phyloP scores from a whole-genome alignment of 1,140 invertebrate genomes.

The Zaprionus davidi region DNA sequence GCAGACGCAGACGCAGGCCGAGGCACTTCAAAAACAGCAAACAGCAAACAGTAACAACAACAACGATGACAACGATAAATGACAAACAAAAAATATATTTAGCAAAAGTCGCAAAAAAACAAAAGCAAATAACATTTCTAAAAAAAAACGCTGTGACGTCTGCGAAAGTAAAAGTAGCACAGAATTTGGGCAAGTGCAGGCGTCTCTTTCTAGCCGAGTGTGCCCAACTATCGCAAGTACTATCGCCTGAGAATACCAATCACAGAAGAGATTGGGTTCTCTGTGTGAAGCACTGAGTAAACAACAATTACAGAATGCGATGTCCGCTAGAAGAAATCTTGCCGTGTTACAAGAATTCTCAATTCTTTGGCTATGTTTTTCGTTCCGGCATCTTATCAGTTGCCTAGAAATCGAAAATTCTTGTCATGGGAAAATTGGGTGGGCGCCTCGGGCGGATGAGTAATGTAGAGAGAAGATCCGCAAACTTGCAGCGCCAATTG shows the following conservation, averaged over 20 bases:
- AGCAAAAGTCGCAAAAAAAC: neutral
- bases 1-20: neutral
- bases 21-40: neutral
- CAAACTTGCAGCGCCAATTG: slow-evolving; percentile 29
- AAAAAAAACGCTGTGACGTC: slow-evolving; percentile 6
- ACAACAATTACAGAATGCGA: neutral
- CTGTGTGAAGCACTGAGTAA: neutral
- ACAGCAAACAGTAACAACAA: slow-evolving; percentile 1
- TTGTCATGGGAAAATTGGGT: slow-evolving; percentile 14
- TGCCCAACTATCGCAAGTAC: neutral
- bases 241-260: neutral
- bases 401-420: slow-evolving; percentile 40
- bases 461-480: slow-evolving; percentile 16
- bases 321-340: neutral
- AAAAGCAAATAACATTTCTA: slow-evolving; percentile 1
- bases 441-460: slow-evolving; percentile 26
- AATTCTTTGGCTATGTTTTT: slow-evolving; percentile 45
- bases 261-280: neutral
- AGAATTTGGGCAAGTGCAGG: neutral
- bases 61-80: slow-evolving; percentile 1
- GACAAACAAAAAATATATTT: slow-evolving; percentile 17
- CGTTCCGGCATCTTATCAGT: slow-evolving; percentile 54
- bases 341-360: slow-evolving; percentile 23
- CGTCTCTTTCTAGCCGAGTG: neutral
- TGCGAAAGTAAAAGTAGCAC: slow-evolving; percentile 12